Percentiles rank a stretch among this genome's conserved stretches.
phyloP scores from a whole-genome alignment of 2,797 vertebrate genomes.

The Sebastes variabilis region DNA sequence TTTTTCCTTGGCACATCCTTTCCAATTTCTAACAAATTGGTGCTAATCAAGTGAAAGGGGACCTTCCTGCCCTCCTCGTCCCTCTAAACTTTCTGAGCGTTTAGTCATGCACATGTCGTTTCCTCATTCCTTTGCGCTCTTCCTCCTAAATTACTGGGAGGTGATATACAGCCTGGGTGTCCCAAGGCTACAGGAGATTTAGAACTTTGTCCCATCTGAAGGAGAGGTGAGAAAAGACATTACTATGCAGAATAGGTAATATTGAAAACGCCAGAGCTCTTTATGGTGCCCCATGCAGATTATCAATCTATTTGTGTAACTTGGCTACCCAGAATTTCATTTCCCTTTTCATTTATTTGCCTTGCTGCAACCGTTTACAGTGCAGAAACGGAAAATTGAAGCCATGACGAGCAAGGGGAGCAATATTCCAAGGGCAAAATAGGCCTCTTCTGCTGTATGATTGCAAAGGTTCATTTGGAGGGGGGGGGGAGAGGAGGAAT shows the following conservation, averaged over 20 bases:
- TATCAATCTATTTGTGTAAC: constrained; percentile 84
- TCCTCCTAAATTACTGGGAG: constrained; percentile 77
- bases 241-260: constrained; percentile 84
- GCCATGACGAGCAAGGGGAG: constrained; percentile 62
- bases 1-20: constrained; percentile 39
- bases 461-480: constrained; percentile 61
- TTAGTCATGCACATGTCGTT: constrained; percentile 73
- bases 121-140: constrained; percentile 65
- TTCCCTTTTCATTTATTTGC: constrained; percentile 81
- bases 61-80: constrained; percentile 58
- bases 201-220: constrained; percentile 82
- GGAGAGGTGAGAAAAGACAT: constrained; percentile 84
- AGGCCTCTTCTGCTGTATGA: constrained; percentile 62
- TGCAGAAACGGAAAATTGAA: constrained; percentile 75
- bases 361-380: constrained; percentile 74
- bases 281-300: constrained; percentile 76
- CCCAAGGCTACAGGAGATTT: constrained; percentile 83
- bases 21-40: constrained; percentile 46
- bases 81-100: constrained; percentile 67
- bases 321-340: constrained; percentile 80
- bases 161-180: constrained; percentile 79
- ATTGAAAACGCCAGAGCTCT: constrained; percentile 74
- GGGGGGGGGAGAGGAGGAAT: neutral
- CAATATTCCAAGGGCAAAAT: constrained; percentile 77
- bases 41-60: constrained; percentile 62